Evolutionary conservation across 1,140 invertebrate species (phyloP), one percentile per base, ranked within the genome.

Genomic region (Latrodectus geometricus): DNA sequence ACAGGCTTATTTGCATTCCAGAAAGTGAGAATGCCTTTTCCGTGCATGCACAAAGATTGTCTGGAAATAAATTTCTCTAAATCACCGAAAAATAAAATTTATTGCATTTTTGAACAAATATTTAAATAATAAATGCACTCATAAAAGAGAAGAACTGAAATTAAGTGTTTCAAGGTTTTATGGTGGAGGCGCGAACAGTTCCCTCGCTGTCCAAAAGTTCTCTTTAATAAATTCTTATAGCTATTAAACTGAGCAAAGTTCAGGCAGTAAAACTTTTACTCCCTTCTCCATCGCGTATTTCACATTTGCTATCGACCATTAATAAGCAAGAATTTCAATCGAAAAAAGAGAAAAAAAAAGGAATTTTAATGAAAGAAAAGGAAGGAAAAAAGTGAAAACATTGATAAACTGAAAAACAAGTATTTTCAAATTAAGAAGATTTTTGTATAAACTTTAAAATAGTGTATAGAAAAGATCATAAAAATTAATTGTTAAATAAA

Each of bases 111-210:
- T 72, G 69, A 68, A 81, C 66, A 81, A 81, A 81, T 72, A 61
- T 35, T 81, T 72, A 49, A 81, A 81, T 81, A 72, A 81, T 81
- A 81, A 81, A 81, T 81, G 79, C n/a, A 49, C 65, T 56, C 79
- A 23, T 81, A 81, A 81, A 81, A 81, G n/a, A 48, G n/a, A n/a
- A 35, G 17, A 66, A 81, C 70, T 66, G 79, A 81, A 81, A 81
- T 81, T 70, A 70, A 81, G 69, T 81, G 66, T 81, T 35, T 68
- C 17, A n/a, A 23, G 35, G 35, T 21, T 50, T 70, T 21, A 23
- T 14, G 20, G n/a, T 14, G 12, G 14, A 70, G 9, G 21, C 12
- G 69, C 35, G 35, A 35, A 35, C 35, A 35, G 35, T 35, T 35
- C 35, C 35, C 35, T 35, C 35, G 35, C 35, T 35, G 54, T 61